Base-by-base conservation (phyloP, 2,797 vertebrate species). In the Cyprinella venusta region DNA sequence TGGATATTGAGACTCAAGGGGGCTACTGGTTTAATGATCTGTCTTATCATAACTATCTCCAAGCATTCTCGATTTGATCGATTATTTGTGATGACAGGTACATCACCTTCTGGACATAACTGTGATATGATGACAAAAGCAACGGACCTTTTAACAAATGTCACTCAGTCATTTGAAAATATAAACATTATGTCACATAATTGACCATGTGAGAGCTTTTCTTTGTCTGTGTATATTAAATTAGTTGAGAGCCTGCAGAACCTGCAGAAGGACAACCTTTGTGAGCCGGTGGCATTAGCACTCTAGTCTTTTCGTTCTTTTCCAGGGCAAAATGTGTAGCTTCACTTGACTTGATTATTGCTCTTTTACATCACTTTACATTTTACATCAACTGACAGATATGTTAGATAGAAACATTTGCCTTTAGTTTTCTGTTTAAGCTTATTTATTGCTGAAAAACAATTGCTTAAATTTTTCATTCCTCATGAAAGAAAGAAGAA, bases 31-130 rank as follows among this genome's bases (percentile, higher is more conserved):
- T 33, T n/a, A 38, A 54, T n/a, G 33, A 54, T 56, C 48, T 54
- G 30, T 42, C 18, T 70, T 15, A 24, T 4, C 40, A 69, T 45
- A 48, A 13, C 15, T 68, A 67, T 9, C 42, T 61, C 33, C 33
- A 67, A 24, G 54, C 15, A 63, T 40, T 71, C 71, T 19, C 71
- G 30, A 83, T 70, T 59, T 69, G 24, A 76, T 59, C 76, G 50
- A 75, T 68, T 68, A 77, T 63, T 69, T 63, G 3, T 63, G 16
- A 70, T 26, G 30, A 69, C 40, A 83, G 65, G 15, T 67, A 12
- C n/a, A 56, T 82, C 24, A 33, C 1, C 8, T 45, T 40, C 10
- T 68, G 13, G 45, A 9, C 70, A 15, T 5, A 52, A 54, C 9
- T 81, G 21, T 52, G 36, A 16, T 76, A 42, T 67, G 13, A 69